Base-by-base conservation (phyloP, 2,888 invertebrate genomes). In the Amphipoea oculea region DNA sequence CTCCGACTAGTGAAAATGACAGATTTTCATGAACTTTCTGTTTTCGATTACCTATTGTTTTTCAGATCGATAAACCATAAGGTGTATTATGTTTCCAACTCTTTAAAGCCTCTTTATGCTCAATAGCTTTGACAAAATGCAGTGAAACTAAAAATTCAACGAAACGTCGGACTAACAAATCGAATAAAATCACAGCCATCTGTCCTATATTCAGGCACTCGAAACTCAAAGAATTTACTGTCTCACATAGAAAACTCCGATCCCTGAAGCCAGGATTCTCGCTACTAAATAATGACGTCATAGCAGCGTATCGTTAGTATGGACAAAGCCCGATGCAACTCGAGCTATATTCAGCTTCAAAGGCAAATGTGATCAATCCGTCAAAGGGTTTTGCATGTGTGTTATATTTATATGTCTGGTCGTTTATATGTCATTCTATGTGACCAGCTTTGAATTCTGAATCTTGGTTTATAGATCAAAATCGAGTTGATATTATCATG, bases 321-420 rank as follows among this genome's bases (percentile, higher is more conserved):
- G 57, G n/a, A 70, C n/a, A 48, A 29, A 69, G 23, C 11, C 60
- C 40, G 23, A 62, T 79, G 65, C 60, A 57, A 72, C 23, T 78
- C n/a, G n/a, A 70, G 45, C 23, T 79, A 84, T 70, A 79, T 73
- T 17, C 29, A n/a, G 62, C 23, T 48, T 84, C 62, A 79, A 84
- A 84, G 84, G 48, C 62, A 62, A 70, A 84, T 79, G n/a, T 79
- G 65, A 79, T 66, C 73, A 71, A n/a, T n/a, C 36, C 14, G 23
- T 68, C 54, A 83, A 78, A 78, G 62, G 51, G 40, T 23, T 71
- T 51, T 60, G 17, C 12, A 14, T 62, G 7, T 66, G 4, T 62
- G 20, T 29, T 65, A 51, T 45, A 42, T 67, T 57, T 63, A 6
- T 36, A 42, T n/a, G 40, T 17, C 14, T 36, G 45, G 42, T 20